These are phyloP conservation scores for Tipula vernalis DNA, from an alignment of 2,888 invertebrate genomes.

Conservation along the genomic window DNA sequence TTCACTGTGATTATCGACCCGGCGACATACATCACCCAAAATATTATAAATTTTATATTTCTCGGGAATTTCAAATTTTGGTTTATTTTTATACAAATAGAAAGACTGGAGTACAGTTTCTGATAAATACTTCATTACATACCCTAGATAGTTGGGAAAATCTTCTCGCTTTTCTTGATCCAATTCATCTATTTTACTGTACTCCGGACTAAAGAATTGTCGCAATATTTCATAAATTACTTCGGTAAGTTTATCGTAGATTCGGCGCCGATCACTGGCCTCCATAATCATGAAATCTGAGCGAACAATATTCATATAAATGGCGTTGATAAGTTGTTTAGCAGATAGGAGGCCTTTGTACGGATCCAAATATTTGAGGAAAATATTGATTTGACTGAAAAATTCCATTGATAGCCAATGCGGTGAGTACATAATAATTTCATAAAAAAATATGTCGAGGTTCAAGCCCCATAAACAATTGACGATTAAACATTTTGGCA, in stretches of 20 bases:
- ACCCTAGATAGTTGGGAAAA: conserved; percentile 24
- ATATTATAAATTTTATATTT: conserved; percentile 20
- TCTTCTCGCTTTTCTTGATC: conserved; percentile 23
- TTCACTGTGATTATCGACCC: conserved; percentile 13
- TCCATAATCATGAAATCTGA: conserved; percentile 22
- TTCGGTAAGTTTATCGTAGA: conserved; percentile 23
- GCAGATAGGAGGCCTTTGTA: conserved; percentile 24
- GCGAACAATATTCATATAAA: conserved; percentile 23
- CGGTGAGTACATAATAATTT: conserved; percentile 24
- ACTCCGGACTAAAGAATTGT: conserved; percentile 26
- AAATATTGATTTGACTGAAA: conserved; percentile 23
- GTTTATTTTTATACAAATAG: conserved; percentile 21
- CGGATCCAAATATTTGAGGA: conserved; percentile 24
- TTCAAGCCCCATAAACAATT: conserved; percentile 24
- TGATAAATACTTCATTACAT: conserved; percentile 23
- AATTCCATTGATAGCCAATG: conserved; percentile 27
- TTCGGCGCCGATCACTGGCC: conserved; percentile 23
- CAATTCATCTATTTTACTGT: conserved; percentile 6
- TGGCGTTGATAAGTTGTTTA: conserved; percentile 21
- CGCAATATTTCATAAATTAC: conserved; percentile 24
- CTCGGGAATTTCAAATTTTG: conserved; percentile 18
- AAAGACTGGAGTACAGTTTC: conserved; percentile 23
- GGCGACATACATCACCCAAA: conserved; percentile 17
- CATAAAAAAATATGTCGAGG: conserved; percentile 24
- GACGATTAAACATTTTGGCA: conserved; percentile 25